phyloP scores from a whole-genome alignment of 2,797 vertebrate species.

The Amblyraja radiata region DNA sequence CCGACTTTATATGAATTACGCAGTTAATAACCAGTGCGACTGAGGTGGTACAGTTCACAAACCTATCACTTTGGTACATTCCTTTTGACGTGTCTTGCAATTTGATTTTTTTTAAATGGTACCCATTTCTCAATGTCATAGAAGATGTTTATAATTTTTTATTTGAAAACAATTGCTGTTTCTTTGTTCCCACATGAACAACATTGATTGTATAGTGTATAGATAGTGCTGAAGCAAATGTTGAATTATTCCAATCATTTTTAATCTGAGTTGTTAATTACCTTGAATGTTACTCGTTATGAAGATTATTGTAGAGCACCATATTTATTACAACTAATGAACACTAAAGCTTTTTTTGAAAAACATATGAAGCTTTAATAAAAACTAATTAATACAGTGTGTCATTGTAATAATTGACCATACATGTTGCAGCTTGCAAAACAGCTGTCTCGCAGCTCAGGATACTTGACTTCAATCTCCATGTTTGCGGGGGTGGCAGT shows the following conservation, averaged over 20 bases:
- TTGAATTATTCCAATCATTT: conserved; percentile 25
- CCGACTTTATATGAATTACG: not conserved
- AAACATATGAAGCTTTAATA: conserved; percentile 21
- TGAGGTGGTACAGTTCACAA: not conserved
- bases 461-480: too few relatives aligned
- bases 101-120: conserved; percentile 20
- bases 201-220: not conserved
- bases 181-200: conserved; percentile 9
- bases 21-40: not conserved
- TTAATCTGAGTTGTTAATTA: conserved; percentile 19
- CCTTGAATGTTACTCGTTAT: not conserved
- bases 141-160: conserved; percentile 33
- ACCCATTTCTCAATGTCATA: conserved; percentile 24
- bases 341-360: conserved; percentile 25
- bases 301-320: conserved; percentile 14
- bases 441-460: too few relatives aligned
- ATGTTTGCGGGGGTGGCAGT: too few relatives aligned
- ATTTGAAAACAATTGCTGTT: not conserved
- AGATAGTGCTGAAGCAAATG: not conserved
- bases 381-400: conserved; percentile 15
- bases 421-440: not conserved
- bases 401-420: not conserved
- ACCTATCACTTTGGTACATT: conserved; percentile 16
- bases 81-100: not conserved
- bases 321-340: conserved; percentile 14